Evolutionary conservation across 2,888 invertebrate species (phyloP).

Genomic region (Coenonympha glycerion): DNA sequence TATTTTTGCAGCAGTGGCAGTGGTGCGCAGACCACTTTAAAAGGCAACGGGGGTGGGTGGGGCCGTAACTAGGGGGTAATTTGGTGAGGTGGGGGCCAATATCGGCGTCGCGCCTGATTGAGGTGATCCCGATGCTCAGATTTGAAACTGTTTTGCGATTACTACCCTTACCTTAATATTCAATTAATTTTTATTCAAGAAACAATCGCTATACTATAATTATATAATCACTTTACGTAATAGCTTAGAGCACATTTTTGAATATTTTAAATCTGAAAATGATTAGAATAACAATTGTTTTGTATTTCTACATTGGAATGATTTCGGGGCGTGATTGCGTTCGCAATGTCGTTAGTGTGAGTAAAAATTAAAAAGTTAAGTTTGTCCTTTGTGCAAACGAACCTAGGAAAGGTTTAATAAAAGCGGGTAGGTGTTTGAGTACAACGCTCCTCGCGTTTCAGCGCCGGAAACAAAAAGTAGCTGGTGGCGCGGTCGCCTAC

Average conservation of each 20-base stretch:
- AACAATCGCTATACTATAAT: too few species aligned
- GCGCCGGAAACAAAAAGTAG: slow-evolving; percentile 73
- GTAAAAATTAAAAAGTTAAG: slow-evolving; percentile 27
- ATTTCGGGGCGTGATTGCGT: not conserved
- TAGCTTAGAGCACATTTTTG: not conserved
- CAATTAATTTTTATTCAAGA: slow-evolving; percentile 15
- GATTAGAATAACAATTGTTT: not conserved
- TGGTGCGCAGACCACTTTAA: slow-evolving; percentile 74
- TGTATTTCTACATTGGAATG: not conserved
- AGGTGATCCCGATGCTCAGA: slow-evolving; percentile 67
- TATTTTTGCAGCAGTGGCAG: slow-evolving; percentile 72
- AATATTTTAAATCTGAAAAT: not conserved
- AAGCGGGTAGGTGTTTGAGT: slow-evolving; percentile 73
- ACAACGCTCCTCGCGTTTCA: slow-evolving; percentile 72
- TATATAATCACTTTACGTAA: too few species aligned
- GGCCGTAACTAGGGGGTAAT: slow-evolving; percentile 74
- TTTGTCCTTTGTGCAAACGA: slow-evolving; percentile 35
- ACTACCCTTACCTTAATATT: slow-evolving; percentile 21
- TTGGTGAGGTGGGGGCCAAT: slow-evolving; percentile 72
- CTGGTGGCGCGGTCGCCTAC: slow-evolving; percentile 73
- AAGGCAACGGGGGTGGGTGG: slow-evolving; percentile 67
- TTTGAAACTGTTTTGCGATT: slow-evolving; percentile 53
- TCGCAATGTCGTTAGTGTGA: not conserved
- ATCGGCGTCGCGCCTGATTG: slow-evolving; percentile 72
- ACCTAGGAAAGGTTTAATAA: slow-evolving; percentile 61